Conservation (phyloP, 2,888 invertebrate species). For the Eupithecia tripunctaria region DNA sequence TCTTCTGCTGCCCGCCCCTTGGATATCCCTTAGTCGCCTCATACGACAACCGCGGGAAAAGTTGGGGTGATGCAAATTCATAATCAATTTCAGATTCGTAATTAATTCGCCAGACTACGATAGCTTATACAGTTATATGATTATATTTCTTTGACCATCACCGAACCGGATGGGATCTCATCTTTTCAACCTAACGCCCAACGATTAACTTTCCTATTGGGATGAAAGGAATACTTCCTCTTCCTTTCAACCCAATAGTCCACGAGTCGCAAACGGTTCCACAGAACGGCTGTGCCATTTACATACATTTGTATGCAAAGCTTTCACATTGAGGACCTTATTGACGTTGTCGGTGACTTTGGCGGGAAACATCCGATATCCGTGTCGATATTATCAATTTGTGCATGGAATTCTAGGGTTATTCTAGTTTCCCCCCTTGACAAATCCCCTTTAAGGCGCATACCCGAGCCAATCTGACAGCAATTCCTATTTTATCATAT, state of each 20-base stretch:
- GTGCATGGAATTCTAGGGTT: slow-evolving; percentile 6
- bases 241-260: slow-evolving; percentile 26
- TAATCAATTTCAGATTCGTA: too few species aligned
- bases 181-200: not conserved
- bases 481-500: too few species aligned
- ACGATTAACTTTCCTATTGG: not conserved
- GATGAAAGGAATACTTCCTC: slow-evolving; percentile 3
- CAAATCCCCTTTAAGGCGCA: too few species aligned
- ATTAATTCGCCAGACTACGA: too few species aligned
- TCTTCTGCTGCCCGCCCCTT: too few species aligned
- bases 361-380: slow-evolving; percentile 19
- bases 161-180: not conserved
- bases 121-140: not conserved
- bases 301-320: slow-evolving; percentile 37
- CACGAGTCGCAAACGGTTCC: slow-evolving; percentile 20
- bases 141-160: not conserved
- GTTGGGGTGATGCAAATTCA: too few species aligned
- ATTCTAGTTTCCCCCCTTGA: too few species aligned
- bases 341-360: slow-evolving; percentile 19
- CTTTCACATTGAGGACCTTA: slow-evolving; percentile 32
- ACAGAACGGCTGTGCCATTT: slow-evolving; percentile 23
- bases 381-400: slow-evolving; percentile 27
- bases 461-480: too few species aligned
- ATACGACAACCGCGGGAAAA: too few species aligned
- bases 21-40: too few species aligned